Conservation (phyloP, 2,888 invertebrate species). For the Cataglyphis cursor region DNA sequence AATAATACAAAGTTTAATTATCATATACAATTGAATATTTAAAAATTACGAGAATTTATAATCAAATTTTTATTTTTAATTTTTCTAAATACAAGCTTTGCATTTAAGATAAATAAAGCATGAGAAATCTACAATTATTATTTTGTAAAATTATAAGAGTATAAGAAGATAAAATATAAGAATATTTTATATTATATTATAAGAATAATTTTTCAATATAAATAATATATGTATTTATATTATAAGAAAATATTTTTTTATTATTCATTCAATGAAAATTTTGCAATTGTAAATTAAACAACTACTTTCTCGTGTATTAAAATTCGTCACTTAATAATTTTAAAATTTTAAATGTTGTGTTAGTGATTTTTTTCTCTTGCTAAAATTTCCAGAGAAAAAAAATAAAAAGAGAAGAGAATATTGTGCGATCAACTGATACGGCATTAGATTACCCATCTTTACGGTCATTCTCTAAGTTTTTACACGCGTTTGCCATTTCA, state of each 20-base stretch:
- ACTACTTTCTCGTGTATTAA: neutral
- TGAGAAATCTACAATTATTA: neutral
- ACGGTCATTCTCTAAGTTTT: constrained; percentile 61
- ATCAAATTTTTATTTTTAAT: neutral
- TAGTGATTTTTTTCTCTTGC: neutral
- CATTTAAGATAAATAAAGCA: neutral
- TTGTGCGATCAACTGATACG: constrained; percentile 46
- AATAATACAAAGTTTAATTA: constrained; percentile 24
- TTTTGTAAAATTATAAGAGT: neutral
- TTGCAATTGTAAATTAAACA: neutral
- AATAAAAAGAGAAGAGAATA: neutral
- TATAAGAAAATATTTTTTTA: neutral
- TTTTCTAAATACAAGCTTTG: neutral
- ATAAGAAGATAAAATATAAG: no score
- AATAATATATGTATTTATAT: neutral
- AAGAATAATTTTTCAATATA: neutral
- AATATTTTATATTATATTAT: neutral
- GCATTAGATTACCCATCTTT: constrained; percentile 71
- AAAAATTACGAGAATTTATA: neutral
- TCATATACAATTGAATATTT: neutral
- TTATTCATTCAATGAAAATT: neutral
- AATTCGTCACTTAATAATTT: neutral
- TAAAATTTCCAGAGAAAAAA: neutral
- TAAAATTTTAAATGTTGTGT: neutral
- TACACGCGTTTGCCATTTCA: constrained; percentile 56